Evolutionary conservation across 2,888 invertebrate genomes (phyloP), one percentile per base, ranked within the genome.

Genomic region (Agrotis puta): DNA sequence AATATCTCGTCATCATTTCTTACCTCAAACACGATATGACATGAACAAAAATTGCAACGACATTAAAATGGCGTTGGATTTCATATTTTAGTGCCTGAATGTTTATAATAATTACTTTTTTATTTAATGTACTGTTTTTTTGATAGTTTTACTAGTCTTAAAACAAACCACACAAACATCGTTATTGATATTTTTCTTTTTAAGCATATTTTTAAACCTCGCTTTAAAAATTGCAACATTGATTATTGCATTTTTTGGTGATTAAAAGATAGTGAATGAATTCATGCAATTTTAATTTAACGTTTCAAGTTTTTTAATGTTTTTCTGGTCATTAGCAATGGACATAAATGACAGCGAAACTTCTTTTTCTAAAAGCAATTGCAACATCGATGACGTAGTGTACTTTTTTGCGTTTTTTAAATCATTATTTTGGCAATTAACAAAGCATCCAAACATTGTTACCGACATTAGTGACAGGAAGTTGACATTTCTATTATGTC

Each of bases 1-100:
- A 63, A 39, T 39, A 22, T 9, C n/a, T n/a, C n/a, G n/a, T 16
- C 11, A 5, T 4, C 22, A n/a, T 45, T 69, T 66, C 63, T 48
- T 48, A 69, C 24, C 7, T 24, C 33, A 22, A 22, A n/a, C 45
- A 11, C 2, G 22, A 39, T 68, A 11, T 20, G n/a, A n/a, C 39
- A 4, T 45, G 3, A 13, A 22, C 54, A 39, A 43, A 50, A 39
- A 56, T 50, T 58, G 16, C 22, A 43, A 57, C 27, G 45, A n/a
- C 11, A 59, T 50, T 59, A 16, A 50, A 43, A 18, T 6, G n/a
- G 22, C 2, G 33, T 20, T 24, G 4, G 6, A 45, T 18, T 47
- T 1, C 7, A 33, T 43, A 39, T 69, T 57, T 27, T 2, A 47
- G 2, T 18, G 9, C 48, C 18, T 22, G 1, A 66, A 50, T 18